Percentiles rank a stretch among this genome's conserved stretches.
Evolutionary conservation across 2,113 vertebrate genomes (phyloP).

Genomic region (Crotalus horridus): DNA sequence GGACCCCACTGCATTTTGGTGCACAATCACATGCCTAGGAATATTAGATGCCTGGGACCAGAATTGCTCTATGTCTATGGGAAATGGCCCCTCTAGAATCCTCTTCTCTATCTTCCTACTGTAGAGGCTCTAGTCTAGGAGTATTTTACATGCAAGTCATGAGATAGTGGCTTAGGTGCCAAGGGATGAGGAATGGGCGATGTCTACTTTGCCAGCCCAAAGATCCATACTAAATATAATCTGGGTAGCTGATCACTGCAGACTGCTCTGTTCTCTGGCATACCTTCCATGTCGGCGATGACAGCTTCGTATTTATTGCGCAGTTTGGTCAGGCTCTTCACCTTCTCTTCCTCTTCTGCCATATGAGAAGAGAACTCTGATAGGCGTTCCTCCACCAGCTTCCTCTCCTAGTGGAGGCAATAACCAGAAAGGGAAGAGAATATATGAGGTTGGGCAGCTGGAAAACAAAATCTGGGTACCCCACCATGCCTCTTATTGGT

Average conservation of each 20-base stretch:
- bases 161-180: too few relatives aligned
- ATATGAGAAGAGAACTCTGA: conserved; percentile 81
- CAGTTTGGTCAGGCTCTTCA: conserved; percentile 86
- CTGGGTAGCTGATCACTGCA: too few relatives aligned
- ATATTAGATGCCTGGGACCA: background rate
- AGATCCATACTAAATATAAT: background rate
- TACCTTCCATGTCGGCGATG: conserved; percentile 86
- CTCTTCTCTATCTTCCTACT: background rate
- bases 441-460: background rate
- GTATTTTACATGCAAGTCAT: background rate
- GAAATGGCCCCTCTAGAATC: background rate
- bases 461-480: background rate
- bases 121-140: background rate
- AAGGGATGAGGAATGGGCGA: background rate
- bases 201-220: background rate
- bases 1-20: background rate
- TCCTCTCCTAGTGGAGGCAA: conserved; percentile 76
- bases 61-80: background rate
- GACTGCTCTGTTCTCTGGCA: background rate
- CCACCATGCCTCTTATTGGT: background rate
- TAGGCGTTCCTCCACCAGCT: conserved; percentile 82
- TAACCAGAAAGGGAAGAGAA: background rate
- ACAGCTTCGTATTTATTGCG: conserved; percentile 87
- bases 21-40: background rate
- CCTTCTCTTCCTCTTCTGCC: conserved; percentile 87